Evolutionary conservation across 2,888 invertebrate genomes (phyloP), one percentile per base, ranked within the genome.

Genomic region (Cheilosia vernalis): DNA sequence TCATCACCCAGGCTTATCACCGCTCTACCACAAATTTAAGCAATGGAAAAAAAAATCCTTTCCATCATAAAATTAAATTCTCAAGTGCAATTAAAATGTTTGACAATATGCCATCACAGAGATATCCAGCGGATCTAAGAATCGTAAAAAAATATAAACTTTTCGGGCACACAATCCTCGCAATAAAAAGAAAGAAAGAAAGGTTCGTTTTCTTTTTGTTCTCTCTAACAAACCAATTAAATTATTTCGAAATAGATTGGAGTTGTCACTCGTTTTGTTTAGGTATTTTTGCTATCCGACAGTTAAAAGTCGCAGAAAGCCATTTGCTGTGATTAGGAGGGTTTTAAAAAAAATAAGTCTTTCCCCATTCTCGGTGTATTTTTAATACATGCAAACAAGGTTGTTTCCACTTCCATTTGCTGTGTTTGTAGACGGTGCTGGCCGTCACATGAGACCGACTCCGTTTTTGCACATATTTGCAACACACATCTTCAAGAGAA

Each of bases 51-150:
- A 51, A 51, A 21, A 51, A 19, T 47, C 47, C 0, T 53, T 21
- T 13, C 53, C 7, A n/a, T 27, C 24, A 53, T 53, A 53, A 53
- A 53, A 53, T 53, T 53, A 53, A 53, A 53, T 53, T 53, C 53
- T 24, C 53, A 15, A 53, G 27, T 21, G 53, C 53, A 53, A 53
- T 53, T 53, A 53, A 53, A 53, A 53, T 24, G 27, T 53, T 47
- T 13, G 9, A 53, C 53, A 53, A 53, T 53, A 53, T 53, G 53
- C 53, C 15, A 13, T 21, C 27, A 44, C 2, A 17, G n/a, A 44
- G 19, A 19, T 47, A 47, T 47, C 7, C 9, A 7, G 17, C 47
- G 47, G 47, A 47, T 47, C 9, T 47, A 10, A 3, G 10, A 9
- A 47, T 47, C 47, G 47, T 47, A 19, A 47, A 47, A 47, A 47